Conservation (phyloP, 1,140 invertebrate genomes). For the Armadillidium nasatum region DNA sequence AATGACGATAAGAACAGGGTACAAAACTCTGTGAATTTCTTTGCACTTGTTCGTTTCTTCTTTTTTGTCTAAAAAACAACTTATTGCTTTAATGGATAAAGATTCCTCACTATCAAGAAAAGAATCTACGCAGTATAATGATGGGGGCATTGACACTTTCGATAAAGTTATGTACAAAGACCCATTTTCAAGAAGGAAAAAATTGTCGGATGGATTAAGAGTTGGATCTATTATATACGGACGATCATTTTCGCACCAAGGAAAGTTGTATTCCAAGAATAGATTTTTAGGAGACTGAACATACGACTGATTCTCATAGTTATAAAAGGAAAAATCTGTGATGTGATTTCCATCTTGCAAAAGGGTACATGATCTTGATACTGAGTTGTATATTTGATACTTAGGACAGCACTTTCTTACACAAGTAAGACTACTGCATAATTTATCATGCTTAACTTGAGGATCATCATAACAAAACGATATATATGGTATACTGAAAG, state of each 20-base stretch:
- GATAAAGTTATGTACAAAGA: constrained; percentile 25
- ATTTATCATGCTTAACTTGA: constrained; percentile 1
- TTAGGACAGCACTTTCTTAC: constrained; percentile 25
- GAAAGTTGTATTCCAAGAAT: not conserved
- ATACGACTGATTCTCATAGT: not conserved
- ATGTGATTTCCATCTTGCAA: not conserved
- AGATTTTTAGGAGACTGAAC: not conserved
- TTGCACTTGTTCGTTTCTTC: constrained; percentile 16
- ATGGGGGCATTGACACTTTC: constrained; percentile 14
- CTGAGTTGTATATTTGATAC: constrained; percentile 6
- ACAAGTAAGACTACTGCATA: constrained; percentile 14
- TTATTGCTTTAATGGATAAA: constrained; percentile 21
- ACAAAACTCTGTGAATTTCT: constrained; percentile 14
- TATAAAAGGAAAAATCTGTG: not conserved
- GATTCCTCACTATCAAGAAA: constrained; percentile 6
- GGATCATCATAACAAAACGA: constrained; percentile 27
- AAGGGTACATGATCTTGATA: not conserved
- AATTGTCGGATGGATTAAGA: constrained; percentile 17
- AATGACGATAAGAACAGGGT: constrained; percentile 31
- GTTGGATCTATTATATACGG: constrained; percentile 21
- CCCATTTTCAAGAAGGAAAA: constrained; percentile 30
- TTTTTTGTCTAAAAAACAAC: constrained; percentile 29
- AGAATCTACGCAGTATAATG: constrained; percentile 36
- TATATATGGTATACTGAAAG: not conserved
- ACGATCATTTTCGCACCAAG: not conserved